A percentile compares a stretch with the other conserved stretches of the same genome.
Conservation (phyloP, 2,113 vertebrate species). For the Sialia sialis region DNA sequence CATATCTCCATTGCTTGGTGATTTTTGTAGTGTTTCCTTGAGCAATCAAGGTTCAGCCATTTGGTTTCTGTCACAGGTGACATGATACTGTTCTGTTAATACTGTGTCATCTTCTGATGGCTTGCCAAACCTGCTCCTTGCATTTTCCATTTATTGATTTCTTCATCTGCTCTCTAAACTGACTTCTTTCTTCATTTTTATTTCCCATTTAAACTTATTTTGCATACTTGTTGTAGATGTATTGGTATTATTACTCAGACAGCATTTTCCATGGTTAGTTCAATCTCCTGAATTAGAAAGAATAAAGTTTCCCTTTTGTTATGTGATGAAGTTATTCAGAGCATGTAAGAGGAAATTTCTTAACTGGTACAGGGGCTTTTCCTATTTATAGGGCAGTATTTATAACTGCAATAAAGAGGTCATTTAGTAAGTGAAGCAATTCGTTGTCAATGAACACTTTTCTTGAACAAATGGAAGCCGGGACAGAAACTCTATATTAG, state of each 20-base stretch:
- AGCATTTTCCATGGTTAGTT: neutral
- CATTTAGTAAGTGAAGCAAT: neutral
- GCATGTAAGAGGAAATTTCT: neutral
- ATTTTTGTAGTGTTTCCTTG: neutral
- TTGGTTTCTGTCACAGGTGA: neutral
- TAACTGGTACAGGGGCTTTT: neutral
- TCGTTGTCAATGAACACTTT: neutral
- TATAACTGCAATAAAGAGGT: constrained; percentile 25
- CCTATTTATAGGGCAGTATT: constrained; percentile 33
- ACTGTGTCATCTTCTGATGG: neutral
- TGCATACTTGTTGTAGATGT: neutral
- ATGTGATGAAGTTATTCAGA: neutral
- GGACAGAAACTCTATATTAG: neutral
- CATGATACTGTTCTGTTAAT: neutral
- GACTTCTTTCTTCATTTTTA: neutral
- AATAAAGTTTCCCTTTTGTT: constrained; percentile 5
- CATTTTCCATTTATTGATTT: neutral
- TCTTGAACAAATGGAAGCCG: neutral
- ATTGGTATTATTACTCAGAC: neutral
- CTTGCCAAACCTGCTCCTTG: neutral
- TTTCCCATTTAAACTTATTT: neutral
- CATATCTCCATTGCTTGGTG: neutral
- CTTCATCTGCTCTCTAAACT: neutral
- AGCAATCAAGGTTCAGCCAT: neutral
- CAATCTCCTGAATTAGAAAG: neutral